Percentiles rank a stretch among this genome's conserved stretches.
These are phyloP conservation scores for Bufo gargarizans DNA, from an alignment of 2,113 vertebrate species.

Conservation along the genomic window DNA sequence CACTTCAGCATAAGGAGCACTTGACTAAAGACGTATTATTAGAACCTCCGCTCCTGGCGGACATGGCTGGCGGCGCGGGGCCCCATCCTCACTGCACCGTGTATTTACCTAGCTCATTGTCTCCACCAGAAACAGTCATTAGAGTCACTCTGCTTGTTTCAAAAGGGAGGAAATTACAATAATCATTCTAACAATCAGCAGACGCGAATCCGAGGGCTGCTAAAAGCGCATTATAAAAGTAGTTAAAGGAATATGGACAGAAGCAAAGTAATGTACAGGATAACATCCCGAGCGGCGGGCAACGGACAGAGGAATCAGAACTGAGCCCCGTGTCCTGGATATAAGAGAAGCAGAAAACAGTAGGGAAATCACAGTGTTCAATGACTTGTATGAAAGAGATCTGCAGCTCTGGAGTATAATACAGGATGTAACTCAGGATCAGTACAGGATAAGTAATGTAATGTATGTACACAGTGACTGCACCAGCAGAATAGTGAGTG, in stretches of 20 bases:
- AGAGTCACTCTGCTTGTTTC: slow-evolving; percentile 69
- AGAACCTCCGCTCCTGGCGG: background rate
- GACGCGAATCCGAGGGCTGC: background rate
- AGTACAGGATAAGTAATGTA: too few relatives aligned
- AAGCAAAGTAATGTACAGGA: background rate
- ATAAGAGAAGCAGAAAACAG: background rate
- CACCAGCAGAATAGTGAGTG: too few relatives aligned
- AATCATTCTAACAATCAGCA: slow-evolving; percentile 68
- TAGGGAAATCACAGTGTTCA: background rate
- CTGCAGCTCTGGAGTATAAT: too few relatives aligned
- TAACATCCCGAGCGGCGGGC: background rate
- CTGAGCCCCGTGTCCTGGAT: background rate
- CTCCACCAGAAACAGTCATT: slow-evolving; percentile 69
- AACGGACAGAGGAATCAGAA: background rate
- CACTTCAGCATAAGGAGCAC: background rate
- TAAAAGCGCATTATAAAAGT: slow-evolving; percentile 16
- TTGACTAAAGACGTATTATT: slow-evolving; percentile 36
- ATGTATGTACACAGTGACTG: too few relatives aligned
- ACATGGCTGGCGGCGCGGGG: background rate
- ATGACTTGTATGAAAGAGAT: too few relatives aligned
- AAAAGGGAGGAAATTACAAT: slow-evolving; percentile 72
- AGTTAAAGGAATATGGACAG: background rate
- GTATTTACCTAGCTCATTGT: slow-evolving; percentile 76
- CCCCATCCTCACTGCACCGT: slow-evolving; percentile 52
- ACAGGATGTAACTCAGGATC: too few relatives aligned